Conservation (phyloP, 1,140 invertebrate species). For the Temnothorax nylanderi region DNA sequence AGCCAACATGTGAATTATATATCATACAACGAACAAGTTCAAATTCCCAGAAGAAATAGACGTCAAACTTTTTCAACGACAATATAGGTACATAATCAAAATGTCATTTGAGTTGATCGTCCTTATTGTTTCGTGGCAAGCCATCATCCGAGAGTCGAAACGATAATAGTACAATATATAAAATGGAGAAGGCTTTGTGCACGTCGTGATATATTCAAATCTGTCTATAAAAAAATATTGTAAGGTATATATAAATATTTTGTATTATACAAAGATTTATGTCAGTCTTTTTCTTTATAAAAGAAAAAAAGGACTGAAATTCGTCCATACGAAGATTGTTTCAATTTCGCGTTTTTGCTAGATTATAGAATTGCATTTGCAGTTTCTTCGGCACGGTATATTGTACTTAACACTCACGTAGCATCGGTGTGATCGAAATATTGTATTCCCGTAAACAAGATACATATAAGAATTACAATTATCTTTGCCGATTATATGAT, state of each 20-base stretch:
- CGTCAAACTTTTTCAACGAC: slow-evolving; percentile 20
- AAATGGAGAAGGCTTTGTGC: neutral
- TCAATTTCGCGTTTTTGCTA: neutral
- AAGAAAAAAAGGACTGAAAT: neutral
- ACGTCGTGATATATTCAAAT: slow-evolving; percentile 20
- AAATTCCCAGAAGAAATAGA: slow-evolving; percentile 15
- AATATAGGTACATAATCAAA: slow-evolving; percentile 47
- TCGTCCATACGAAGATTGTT: neutral
- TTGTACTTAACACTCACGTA: neutral
- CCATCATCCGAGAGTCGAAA: neutral
- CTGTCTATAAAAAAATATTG: slow-evolving; percentile 2
- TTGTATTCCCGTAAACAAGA: neutral
- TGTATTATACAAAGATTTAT: slow-evolving; percentile 19
- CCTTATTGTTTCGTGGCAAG: neutral
- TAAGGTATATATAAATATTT: slow-evolving; percentile 32
- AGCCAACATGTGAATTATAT: neutral
- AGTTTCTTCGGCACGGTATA: neutral
- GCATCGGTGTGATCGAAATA: neutral
- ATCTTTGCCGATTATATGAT: neutral
- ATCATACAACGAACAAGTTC: slow-evolving; percentile 52
- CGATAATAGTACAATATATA: slow-evolving; percentile 34
- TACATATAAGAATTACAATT: neutral
- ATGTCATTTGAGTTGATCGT: neutral
- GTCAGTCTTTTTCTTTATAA: neutral
- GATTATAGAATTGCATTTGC: neutral